Base-by-base conservation (phyloP, 1,140 invertebrate genomes). In the Cataglyphis hispanica region DNA sequence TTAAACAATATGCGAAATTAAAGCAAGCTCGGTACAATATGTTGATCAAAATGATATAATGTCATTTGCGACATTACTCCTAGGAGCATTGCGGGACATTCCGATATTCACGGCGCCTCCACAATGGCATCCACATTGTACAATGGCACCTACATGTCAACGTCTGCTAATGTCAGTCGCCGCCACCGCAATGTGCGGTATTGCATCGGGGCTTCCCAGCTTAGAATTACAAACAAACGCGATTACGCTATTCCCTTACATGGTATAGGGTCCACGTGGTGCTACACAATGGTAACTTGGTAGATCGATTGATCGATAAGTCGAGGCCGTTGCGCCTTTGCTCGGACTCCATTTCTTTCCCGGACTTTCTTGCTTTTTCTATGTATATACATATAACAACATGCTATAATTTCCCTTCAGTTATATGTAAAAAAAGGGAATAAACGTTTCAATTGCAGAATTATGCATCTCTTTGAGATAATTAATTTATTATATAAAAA, bases 181-280 rank as follows among this genome's bases (percentile, higher is more conserved):
- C 60, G 72, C 81, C 56, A 89, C 88, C 88, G 84, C 88, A 77
- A 72, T 66, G 84, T 84, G 89, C 84, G 87, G 83, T 91, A 87
- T 89, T 70, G 84, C 86, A 84, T 69, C 66, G 74, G 89, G 92
- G 92, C 92, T 92, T 93, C 92, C 74, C 83, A 86, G 92, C 90
- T 93, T 93, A 92, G 92, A 92, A 93, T 93, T 93, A 92, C 92
- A 92, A 91, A 92, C 91, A 93, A 93, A 93, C 89, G 87, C 92
- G 92, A 93, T 93, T 93, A 93, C 87, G 85, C 80, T 89, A 89
- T 87, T 86, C 88, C 77, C 64, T 81, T 78, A 77, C 80, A 27
- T 53, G 64, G 64, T 61, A 43, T 58, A n/a, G 58, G 60, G 85
- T 84, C 86, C 80, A 76, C 63, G 80, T 86, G 46, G 61, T 69